Evolutionary conservation across 2,113 vertebrate genomes (phyloP), one percentile per base, ranked within the genome.

Genomic region (Fulmarus glacialis): DNA sequence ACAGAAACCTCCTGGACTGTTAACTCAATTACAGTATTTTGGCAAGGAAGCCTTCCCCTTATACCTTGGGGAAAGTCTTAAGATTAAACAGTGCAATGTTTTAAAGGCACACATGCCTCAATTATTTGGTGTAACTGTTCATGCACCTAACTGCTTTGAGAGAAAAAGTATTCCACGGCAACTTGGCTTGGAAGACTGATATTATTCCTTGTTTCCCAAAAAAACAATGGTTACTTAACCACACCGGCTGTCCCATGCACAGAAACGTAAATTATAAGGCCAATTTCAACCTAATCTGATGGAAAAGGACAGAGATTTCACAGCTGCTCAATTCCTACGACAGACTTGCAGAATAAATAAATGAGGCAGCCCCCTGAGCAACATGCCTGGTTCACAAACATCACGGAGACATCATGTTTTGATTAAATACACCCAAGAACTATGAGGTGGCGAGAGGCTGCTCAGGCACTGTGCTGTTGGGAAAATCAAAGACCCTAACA

Each of bases 1-100:
- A 85, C 84, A 93, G 91, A 95, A 96, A 89, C 87, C 71, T 82
- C 89, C 58, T 4, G 8, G 87, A 71, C 89, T 89, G 89, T 91
- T 96, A 96, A 96, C 66, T 94, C 87, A 91, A 89, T 96, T 94
- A 94, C 26, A 79, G 52, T 48, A 56, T 79, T 96, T 93, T 97
- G 95, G 93, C 95, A 95, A 72, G 60, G 73, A 92, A 95, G 62
- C 40, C 62, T 91, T 94, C 12, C 67, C 32, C 15, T 95, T 91
- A 67, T 73, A 91, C 88, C 89, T 91, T 72, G 40, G 68, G 86
- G 95, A 82, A 95, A 91, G 38, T 90, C 77, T 93, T 82, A 56
- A 74, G 52, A 93, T 92, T 75, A 81, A 88, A 91, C 83, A 91
- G 88, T 17, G 11, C 55, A 17, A 17, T 47, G 47, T 74, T 93